Conservation (phyloP, 2,888 invertebrate genomes). For the Sesia bembeciformis region DNA sequence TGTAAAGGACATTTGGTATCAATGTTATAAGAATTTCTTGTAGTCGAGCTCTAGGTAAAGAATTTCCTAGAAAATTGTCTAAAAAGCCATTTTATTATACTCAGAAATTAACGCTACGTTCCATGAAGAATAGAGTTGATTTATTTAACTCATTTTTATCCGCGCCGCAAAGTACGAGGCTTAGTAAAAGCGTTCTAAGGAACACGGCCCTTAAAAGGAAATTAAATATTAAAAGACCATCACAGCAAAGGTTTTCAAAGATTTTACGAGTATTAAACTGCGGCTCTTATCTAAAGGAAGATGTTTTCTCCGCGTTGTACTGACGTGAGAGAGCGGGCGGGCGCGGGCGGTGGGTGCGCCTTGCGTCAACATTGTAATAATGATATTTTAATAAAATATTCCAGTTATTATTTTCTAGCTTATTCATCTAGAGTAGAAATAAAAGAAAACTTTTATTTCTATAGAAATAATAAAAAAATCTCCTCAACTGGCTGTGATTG, state of each 20-base stretch:
- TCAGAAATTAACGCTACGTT: not conserved
- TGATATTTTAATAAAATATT: constrained; percentile 60
- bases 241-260: constrained; percentile 34
- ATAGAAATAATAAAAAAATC: constrained; percentile 16
- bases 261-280: constrained; percentile 50
- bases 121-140: not conserved
- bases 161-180: constrained; percentile 19
- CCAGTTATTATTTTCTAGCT: constrained; percentile 15
- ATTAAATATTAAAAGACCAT: constrained; percentile 67
- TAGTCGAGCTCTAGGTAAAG: not conserved
- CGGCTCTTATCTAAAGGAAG: constrained; percentile 30
- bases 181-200: constrained; percentile 26
- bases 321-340: constrained; percentile 4
- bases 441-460: not conserved
- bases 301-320: constrained; percentile 25
- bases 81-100: not conserved
- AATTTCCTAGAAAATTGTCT: not conserved
- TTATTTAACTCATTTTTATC: constrained; percentile 24
- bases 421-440: not conserved
- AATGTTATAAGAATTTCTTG: no score
- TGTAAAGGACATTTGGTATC: no score
- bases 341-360: constrained; percentile 10
- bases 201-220: constrained; percentile 44
- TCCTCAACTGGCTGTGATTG: constrained; percentile 35
- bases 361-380: constrained; percentile 45